Base-by-base conservation (phyloP, 1,140 invertebrate species). In the Eumeta japonica region DNA sequence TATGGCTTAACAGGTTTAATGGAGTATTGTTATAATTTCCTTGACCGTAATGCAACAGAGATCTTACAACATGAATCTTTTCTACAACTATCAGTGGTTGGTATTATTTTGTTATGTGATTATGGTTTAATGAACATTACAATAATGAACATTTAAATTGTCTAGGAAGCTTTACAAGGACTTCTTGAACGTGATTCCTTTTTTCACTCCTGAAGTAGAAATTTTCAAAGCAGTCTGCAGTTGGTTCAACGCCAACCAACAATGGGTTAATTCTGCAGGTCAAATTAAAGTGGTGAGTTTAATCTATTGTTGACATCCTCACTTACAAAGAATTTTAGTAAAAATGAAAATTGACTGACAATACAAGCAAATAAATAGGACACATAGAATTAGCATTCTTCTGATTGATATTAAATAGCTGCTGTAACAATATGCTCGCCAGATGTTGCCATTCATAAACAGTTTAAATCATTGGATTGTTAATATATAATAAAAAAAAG, bases 181-280 rank as follows among this genome's bases (percentile, higher is more conserved):
- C 77, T 98, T n/a, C 79, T 98, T 20, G 81, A 85, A 32, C 78
- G 94, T 34, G 90, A 98, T 74, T 97, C 94, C 1, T 98, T 98
- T n/a, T 75, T 98, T 90, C 79, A 94, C 92, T 0, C 84, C 87
- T 3, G 96, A 99, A 77, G 89, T 95, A 15, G 88, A 97, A 52
- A 97, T 99, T 44, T 99, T 98, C 72, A 78, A 83, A 51, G 89
- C 90, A 4, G 88, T 98, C 2, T 81, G 82, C 55, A 79, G 81
- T 32, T 98, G 95, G 95, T 87, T 88, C 41, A 84, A 58, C 73
- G 84, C 50, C 83, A 97, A 81, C 76, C 83, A 58, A 80, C 82
- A 46, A 50, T 82, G 61, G 61, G 61, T 68, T 15, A 83, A 89
- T 48, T 58, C 77, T 1, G 50, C 43, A 2, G 59, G 63, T 1